Percentiles rank a stretch among this genome's conserved stretches.
Conservation (phyloP, 2,797 vertebrate species). For the Kryptolebias ocellatus region DNA sequence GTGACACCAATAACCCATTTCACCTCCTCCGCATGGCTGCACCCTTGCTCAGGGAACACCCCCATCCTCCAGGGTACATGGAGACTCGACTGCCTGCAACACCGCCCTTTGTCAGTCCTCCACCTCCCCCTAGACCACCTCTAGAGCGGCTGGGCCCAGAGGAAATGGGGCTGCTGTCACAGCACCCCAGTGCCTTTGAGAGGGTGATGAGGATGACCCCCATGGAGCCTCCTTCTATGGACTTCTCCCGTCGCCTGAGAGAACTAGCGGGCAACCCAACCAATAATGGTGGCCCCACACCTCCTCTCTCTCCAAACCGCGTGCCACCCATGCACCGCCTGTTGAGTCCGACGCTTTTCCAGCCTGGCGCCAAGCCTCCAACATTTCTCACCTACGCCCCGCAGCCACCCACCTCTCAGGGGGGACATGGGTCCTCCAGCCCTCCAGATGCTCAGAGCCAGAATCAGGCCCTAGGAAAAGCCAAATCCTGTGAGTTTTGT, state of each 20-base stretch:
- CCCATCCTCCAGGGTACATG: slow-evolving; percentile 87
- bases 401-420: slow-evolving; percentile 67
- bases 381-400: slow-evolving; percentile 89
- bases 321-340: slow-evolving; percentile 97
- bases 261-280: slow-evolving; percentile 85
- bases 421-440: slow-evolving; percentile 71
- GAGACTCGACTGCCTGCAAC: slow-evolving; percentile 94
- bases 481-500: slow-evolving; percentile 98
- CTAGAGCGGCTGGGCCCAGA: slow-evolving; percentile 93
- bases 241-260: slow-evolving; percentile 83
- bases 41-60: slow-evolving; percentile 91
- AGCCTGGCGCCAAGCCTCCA: slow-evolving; percentile 91
- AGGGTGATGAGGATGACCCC: slow-evolving; percentile 82
- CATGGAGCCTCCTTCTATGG: slow-evolving; percentile 82
- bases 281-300: slow-evolving; percentile 88
- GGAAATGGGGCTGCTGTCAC: slow-evolving; percentile 96
- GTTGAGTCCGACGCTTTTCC: slow-evolving; percentile 92
- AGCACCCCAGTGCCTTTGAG: slow-evolving; percentile 90
- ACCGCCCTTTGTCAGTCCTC: slow-evolving; percentile 94
- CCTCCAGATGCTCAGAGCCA: slow-evolving; percentile 71
- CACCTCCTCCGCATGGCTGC: slow-evolving; percentile 97
- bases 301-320: slow-evolving; percentile 94
- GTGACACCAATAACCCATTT: slow-evolving; percentile 94
- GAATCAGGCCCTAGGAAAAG: slow-evolving; percentile 71
- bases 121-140: slow-evolving; percentile 93